These are phyloP conservation scores for Pseudotriccus pelzelni DNA, from an alignment of 2,797 vertebrate genomes.

Conservation along the genomic window DNA sequence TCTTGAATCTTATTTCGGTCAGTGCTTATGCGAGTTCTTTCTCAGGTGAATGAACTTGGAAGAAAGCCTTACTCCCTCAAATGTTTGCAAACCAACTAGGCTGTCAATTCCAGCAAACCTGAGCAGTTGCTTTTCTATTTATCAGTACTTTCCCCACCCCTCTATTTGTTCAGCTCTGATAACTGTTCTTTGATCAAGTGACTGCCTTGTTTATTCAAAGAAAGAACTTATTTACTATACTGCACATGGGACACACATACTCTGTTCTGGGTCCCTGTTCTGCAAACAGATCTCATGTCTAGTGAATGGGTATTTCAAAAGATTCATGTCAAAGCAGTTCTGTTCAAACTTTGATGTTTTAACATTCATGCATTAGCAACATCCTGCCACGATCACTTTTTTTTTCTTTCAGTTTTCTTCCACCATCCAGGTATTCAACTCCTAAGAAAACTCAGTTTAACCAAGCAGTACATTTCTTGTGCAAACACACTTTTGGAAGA, in stretches of 20 bases:
- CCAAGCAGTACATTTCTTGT: neutral
- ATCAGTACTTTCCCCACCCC: conserved; percentile 7
- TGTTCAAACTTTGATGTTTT: neutral
- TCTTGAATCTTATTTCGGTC: neutral
- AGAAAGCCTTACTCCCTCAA: neutral
- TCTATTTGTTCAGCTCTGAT: conserved; percentile 46
- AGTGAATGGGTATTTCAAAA: neutral
- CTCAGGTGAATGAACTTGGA: neutral
- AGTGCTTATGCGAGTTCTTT: neutral
- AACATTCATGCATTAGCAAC: neutral
- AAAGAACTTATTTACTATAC: neutral
- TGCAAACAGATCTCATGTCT: neutral
- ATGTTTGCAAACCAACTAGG: neutral
- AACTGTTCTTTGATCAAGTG: conserved; percentile 38
- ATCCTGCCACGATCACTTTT: neutral
- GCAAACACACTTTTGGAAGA: neutral
- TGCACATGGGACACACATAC: neutral
- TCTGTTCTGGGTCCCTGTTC: neutral
- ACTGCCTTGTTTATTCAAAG: conserved; percentile 24
- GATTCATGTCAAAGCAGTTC: neutral
- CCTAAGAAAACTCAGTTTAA: neutral
- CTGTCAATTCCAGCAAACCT: neutral
- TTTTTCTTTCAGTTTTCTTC: neutral
- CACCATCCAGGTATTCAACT: neutral
- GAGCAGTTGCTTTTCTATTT: conserved; percentile 3